phyloP scores from a whole-genome alignment of 1,140 invertebrate species.

The Lamellibrachia luymesi region DNA sequence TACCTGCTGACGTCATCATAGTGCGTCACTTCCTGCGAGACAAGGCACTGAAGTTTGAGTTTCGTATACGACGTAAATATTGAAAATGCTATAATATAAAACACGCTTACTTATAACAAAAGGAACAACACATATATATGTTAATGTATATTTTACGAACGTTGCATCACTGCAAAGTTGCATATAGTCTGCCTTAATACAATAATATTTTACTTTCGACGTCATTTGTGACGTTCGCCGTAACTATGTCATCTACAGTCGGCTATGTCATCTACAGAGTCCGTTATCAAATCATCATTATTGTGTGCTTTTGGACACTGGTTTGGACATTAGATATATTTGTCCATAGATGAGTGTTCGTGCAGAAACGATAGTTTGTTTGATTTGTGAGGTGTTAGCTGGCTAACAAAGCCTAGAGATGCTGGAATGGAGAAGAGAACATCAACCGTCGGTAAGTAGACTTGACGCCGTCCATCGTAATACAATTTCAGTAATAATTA shows the following conservation, averaged over 20 bases:
- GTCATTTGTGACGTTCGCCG: not conserved
- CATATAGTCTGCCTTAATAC: no score
- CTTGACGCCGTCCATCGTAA: not conserved
- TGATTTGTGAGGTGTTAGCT: not conserved
- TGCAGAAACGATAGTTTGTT: not conserved
- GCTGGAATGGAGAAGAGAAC: not conserved
- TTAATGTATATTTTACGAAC: no score
- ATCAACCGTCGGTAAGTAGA: not conserved
- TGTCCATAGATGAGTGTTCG: not conserved
- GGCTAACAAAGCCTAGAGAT: not conserved
- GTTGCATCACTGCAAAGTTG: no score
- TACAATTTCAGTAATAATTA: no score
- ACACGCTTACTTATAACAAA: no score
- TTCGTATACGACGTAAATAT: no score
- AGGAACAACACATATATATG: no score
- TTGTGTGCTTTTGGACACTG: not conserved
- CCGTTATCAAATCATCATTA: no score
- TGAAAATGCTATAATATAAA: no score
- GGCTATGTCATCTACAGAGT: not conserved
- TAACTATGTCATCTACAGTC: not conserved
- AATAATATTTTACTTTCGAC: not conserved
- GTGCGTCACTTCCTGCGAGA: no score
- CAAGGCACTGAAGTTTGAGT: no score
- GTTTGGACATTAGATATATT: not conserved
- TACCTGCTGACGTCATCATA: no score